Conservation (phyloP, 2,113 vertebrate species). For the Pseudorhombus dupliciocellatus region DNA sequence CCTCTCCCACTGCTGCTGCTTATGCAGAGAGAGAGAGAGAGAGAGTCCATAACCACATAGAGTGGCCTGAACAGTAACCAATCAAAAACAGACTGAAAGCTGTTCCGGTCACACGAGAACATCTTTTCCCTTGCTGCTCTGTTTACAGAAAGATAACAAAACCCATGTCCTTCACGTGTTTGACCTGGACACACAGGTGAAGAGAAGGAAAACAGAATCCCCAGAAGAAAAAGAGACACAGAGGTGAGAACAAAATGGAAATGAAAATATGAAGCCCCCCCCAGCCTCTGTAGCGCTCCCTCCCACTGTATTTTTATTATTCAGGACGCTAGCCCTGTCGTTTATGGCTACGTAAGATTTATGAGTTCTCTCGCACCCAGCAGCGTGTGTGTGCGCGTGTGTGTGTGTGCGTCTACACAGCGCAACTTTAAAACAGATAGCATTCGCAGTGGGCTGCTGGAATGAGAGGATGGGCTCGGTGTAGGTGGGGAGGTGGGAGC, state of each 20-base stretch:
- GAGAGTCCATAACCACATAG: no score
- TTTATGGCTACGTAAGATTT: constrained; percentile 87
- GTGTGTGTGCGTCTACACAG: constrained; percentile 73
- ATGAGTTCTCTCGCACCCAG: constrained; percentile 78
- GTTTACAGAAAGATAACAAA: constrained; percentile 1
- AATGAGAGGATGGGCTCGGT: constrained; percentile 78
- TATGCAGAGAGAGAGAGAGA: no score
- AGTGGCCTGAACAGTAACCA: no score
- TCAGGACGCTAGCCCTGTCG: constrained; percentile 82
- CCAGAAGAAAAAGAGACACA: constrained; percentile 29
- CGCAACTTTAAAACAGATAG: constrained; percentile 82
- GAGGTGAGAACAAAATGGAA: constrained; percentile 50
- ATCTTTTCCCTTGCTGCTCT: background rate
- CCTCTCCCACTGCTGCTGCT: no score
- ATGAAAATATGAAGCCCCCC: constrained; percentile 50
- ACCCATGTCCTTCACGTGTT: background rate
- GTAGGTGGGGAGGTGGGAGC: constrained; percentile 85
- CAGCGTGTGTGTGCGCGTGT: constrained; percentile 41
- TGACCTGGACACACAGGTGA: constrained; percentile 14
- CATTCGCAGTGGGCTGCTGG: constrained; percentile 76
- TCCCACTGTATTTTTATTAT: constrained; percentile 78
- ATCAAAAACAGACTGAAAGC: background rate
- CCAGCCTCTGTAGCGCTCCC: constrained; percentile 30
- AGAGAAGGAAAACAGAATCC: constrained; percentile 39
- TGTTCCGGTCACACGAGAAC: no score